A percentile compares a stretch with the other conserved stretches of the same genome.
Evolutionary conservation across 2,888 invertebrate species (phyloP).

Genomic region (Odontocerum albicorne): DNA sequence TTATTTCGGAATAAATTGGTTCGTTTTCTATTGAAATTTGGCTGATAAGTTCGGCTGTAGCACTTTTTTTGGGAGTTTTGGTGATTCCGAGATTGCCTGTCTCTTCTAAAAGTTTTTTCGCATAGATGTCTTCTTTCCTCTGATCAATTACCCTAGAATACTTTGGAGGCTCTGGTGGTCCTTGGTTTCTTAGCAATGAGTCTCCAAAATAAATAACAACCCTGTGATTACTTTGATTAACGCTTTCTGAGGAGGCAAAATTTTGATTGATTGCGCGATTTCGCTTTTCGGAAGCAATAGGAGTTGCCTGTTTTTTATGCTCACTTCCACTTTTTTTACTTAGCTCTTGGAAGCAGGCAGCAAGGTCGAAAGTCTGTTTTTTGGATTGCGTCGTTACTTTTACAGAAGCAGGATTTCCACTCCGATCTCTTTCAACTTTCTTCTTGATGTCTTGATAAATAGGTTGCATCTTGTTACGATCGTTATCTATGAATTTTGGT

Average conservation of each 20-base stretch:
- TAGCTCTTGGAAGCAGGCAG: constrained; percentile 54
- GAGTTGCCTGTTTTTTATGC: constrained; percentile 10
- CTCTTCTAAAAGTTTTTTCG: constrained; percentile 48
- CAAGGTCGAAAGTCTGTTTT: constrained; percentile 46
- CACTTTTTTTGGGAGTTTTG: constrained; percentile 47
- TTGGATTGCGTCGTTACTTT: constrained; percentile 46
- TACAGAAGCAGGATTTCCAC: constrained; percentile 43
- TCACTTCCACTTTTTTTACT: constrained; percentile 31
- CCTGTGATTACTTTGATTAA: constrained; percentile 61
- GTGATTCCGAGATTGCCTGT: constrained; percentile 46
- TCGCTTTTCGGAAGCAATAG: constrained; percentile 41
- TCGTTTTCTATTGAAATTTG: constrained; percentile 45
- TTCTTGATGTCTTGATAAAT: constrained; percentile 48
- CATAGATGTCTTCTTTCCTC: constrained; percentile 50
- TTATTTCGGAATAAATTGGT: constrained; percentile 52
- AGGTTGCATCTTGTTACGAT: constrained; percentile 43
- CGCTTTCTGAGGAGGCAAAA: too few relatives aligned
- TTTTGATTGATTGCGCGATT: constrained; percentile 1
- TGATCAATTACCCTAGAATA: constrained; percentile 26
- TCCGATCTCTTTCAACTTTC: constrained; percentile 47
- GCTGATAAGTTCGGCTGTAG: constrained; percentile 47
- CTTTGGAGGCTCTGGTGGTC: constrained; percentile 29
- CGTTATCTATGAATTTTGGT: constrained; percentile 45
- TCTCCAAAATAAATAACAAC: constrained; percentile 76
- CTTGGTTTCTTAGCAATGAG: constrained; percentile 58